phyloP scores from a whole-genome alignment of 2,888 invertebrate species.

The Colletes collaris region DNA sequence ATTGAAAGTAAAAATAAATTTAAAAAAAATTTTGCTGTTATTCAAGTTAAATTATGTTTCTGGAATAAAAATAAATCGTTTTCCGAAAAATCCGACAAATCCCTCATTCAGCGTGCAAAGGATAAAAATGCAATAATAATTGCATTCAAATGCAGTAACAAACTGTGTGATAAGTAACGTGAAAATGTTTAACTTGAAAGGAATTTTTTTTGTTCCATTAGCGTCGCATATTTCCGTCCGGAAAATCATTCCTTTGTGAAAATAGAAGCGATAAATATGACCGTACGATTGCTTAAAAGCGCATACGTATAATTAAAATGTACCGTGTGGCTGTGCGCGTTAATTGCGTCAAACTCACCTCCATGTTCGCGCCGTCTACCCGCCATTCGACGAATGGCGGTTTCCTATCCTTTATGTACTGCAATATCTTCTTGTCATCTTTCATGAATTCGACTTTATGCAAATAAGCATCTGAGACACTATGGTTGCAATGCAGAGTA shows the following conservation, averaged over 20 bases:
- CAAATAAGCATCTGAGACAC: slow-evolving; percentile 88
- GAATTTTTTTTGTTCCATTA: neutral
- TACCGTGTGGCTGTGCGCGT: slow-evolving; percentile 77
- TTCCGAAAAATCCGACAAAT: no score
- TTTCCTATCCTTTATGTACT: slow-evolving; percentile 90
- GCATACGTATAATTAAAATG: slow-evolving; percentile 31
- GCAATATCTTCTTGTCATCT: slow-evolving; percentile 90
- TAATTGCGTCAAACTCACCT: slow-evolving; percentile 84
- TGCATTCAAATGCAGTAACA: no score
- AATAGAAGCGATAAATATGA: slow-evolving; percentile 5
- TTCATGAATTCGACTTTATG: slow-evolving; percentile 92
- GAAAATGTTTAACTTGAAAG: no score
- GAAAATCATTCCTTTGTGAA: neutral
- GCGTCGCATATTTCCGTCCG: neutral
- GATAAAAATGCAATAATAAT: no score
- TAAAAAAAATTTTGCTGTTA: no score
- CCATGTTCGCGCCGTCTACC: slow-evolving; percentile 89
- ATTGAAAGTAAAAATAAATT: no score
- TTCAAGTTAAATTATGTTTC: no score
- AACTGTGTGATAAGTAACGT: no score
- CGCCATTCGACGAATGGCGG: slow-evolving; percentile 89
- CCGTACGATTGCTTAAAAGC: slow-evolving; percentile 34
- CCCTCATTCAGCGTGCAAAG: no score
- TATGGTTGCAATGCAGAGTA: slow-evolving; percentile 89
- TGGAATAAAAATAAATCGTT: no score